Base-by-base conservation (phyloP, 2,888 invertebrate species). In the Ectropis crepuscularia region DNA sequence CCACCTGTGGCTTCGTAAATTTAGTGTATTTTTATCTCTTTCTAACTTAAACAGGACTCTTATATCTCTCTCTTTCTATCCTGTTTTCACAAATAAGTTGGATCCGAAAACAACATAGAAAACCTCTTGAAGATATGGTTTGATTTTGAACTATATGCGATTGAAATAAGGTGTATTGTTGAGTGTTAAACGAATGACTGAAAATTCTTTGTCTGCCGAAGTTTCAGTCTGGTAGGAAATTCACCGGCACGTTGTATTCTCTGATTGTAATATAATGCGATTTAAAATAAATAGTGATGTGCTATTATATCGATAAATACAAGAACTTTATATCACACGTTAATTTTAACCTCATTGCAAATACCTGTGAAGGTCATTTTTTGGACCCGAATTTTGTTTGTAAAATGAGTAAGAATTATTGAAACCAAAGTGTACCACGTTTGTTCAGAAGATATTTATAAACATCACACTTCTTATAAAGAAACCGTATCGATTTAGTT, bases 1-100 rank as follows among this genome's bases (percentile, higher is more conserved):
- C 90, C 92, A 92, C 92, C 92, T 92, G 92, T 92, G 86, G 92
- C 90, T 92, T 85, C 86, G 90, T 90, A 91, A 92, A 91, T 92
- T 92, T 92, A 88, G 89, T 88, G 86, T 90, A 85, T 87, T 78
- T 78, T 77, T 69, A 50, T 87, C 88, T 71, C 79, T 62, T 61
- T 91, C 77, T 6, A 77, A 72, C 87, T 46, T 72, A 70, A 57
- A 43, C 49, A 60, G 65, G 66, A 71, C 69, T 61, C 65, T 62
- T 78, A 75, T 66, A 69, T 42, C 80, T 61, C 42, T 88, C 89
- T 82, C 87, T 53, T 68, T 91, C 79, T 59, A 75, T 82, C 88
- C 78, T 89, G 91, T 91, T 92, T 90, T 91, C 90, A 90, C 92
- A 91, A 92, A 92, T 92, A 92, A 91, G 87, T 90, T 90, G 87